Percentiles rank a stretch among this genome's conserved stretches.
Conservation (phyloP, 2,888 invertebrate genomes). For the Ormyrus nitidulus region DNA sequence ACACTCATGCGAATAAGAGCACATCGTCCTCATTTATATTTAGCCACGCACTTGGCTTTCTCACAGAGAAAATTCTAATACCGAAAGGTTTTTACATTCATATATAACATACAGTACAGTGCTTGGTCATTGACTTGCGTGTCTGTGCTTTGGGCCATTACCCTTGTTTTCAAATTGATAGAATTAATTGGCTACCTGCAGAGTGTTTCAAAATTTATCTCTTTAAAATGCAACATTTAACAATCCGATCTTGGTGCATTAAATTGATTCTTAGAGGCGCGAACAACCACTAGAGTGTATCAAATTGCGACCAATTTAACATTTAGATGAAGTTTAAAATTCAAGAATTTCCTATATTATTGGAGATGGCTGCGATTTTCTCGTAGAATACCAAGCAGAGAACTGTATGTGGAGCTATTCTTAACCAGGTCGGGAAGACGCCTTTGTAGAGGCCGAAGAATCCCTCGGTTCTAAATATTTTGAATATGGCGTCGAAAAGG, state of each 20-base stretch:
- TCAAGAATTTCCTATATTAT: constrained; percentile 71
- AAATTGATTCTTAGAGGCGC: no score
- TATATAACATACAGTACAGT: no score
- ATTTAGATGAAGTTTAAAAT: no score
- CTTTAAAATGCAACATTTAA: no score
- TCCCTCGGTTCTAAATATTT: constrained; percentile 87
- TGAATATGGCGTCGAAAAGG: constrained; percentile 85
- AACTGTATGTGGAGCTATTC: constrained; percentile 94
- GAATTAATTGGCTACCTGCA: no score
- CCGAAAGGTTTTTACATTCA: constrained; percentile 29
- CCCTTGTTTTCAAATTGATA: constrained; percentile 4
- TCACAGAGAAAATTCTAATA: constrained; percentile 51
- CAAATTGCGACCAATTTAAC: no score
- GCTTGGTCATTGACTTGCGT: constrained; percentile 25
- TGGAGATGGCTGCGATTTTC: constrained; percentile 76
- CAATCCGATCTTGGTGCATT: no score
- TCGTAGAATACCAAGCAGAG: constrained; percentile 93
- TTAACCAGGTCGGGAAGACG: constrained; percentile 89
- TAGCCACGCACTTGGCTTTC: constrained; percentile 31
- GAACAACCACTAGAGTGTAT: no score
- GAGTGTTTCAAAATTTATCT: no score
- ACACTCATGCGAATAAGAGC: no score
- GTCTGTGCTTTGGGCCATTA: not conserved
- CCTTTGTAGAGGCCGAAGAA: constrained; percentile 92
- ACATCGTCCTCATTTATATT: not conserved